Percentiles rank a stretch among this genome's conserved stretches.
Conservation (phyloP, 2,888 invertebrate genomes). For the Bhutanitis thaidina region DNA sequence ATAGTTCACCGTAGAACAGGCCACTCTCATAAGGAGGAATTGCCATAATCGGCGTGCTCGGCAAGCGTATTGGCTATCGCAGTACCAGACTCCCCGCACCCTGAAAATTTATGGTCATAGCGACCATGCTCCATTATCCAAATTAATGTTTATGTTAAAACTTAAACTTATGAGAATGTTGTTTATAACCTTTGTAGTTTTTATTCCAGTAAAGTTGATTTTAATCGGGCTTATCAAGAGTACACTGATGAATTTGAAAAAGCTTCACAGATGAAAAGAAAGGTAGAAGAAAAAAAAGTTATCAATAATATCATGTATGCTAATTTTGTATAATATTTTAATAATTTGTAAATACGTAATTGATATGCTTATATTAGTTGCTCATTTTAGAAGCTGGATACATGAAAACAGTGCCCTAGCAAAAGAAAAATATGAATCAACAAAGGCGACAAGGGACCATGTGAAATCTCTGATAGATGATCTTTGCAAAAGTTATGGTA, state of each 20-base stretch:
- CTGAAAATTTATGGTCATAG: too few species aligned
- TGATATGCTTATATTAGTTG: conserved; percentile 1
- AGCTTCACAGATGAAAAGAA: conserved; percentile 51
- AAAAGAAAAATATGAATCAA: conserved; percentile 82
- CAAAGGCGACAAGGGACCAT: conserved; percentile 86
- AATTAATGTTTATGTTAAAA: too few species aligned
- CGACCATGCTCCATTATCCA: too few species aligned
- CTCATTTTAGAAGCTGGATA: conserved; percentile 84
- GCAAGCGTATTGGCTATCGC: too few species aligned
- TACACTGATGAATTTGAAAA: conserved; percentile 60
- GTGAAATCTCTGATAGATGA: conserved; percentile 82
- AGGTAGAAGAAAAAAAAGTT: conserved; percentile 59
- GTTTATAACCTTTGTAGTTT: too few species aligned
- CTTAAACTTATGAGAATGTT: too few species aligned
- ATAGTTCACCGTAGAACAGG: too few species aligned
- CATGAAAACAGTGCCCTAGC: conserved; percentile 84
- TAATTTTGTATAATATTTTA: conserved; percentile 1
- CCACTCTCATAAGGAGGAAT: too few species aligned
- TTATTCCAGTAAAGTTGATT: conserved; percentile 43
- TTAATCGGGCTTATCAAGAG: conserved; percentile 52
- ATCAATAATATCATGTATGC: conserved; percentile 61
- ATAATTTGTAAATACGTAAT: conserved; percentile 3
- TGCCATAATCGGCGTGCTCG: too few species aligned
- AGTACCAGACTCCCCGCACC: too few species aligned
- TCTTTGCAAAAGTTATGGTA: conserved; percentile 77